These are phyloP conservation scores for Perizoma affinitatum DNA, from an alignment of 2,888 invertebrate genomes.

Conservation along the genomic window DNA sequence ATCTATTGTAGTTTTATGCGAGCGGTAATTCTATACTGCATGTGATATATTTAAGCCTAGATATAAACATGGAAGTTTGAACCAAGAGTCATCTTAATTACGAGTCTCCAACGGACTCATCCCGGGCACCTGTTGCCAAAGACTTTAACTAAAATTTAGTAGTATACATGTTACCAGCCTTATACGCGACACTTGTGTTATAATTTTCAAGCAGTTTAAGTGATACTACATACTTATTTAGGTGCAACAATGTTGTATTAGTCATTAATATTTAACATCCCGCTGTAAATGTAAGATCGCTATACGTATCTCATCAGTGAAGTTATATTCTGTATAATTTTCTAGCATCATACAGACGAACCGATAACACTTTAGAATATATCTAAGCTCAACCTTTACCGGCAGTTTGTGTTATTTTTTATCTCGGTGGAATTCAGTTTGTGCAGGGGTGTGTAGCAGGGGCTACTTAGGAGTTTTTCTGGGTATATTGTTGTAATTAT, in stretches of 20 bases:
- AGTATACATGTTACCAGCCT: conserved; percentile 72
- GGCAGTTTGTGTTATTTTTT: no score
- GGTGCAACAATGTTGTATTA: conserved; percentile 44
- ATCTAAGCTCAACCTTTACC: no score
- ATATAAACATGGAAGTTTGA: conserved; percentile 43
- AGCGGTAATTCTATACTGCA: conserved; percentile 28
- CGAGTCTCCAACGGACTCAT: conserved; percentile 69
- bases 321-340: conserved; percentile 2
- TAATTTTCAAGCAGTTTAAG: conserved; percentile 72
- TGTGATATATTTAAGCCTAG: conserved; percentile 21
- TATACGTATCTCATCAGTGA: no score
- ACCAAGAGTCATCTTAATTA: conserved; percentile 72
- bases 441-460: no score
- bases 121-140: conserved; percentile 78
- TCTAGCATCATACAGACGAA: background rate
- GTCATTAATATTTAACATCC: conserved; percentile 45
- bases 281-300: background rate
- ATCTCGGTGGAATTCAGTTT: no score
- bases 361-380: background rate
- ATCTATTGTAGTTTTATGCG: conserved; percentile 28
- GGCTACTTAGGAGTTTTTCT: background rate
- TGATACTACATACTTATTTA: conserved; percentile 60
- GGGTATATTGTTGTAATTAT: conserved; percentile 14
- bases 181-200: conserved; percentile 69
- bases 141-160: conserved; percentile 80